Evolutionary conservation across 2,888 invertebrate species (phyloP).

Genomic region (Abrostola tripartita): DNA sequence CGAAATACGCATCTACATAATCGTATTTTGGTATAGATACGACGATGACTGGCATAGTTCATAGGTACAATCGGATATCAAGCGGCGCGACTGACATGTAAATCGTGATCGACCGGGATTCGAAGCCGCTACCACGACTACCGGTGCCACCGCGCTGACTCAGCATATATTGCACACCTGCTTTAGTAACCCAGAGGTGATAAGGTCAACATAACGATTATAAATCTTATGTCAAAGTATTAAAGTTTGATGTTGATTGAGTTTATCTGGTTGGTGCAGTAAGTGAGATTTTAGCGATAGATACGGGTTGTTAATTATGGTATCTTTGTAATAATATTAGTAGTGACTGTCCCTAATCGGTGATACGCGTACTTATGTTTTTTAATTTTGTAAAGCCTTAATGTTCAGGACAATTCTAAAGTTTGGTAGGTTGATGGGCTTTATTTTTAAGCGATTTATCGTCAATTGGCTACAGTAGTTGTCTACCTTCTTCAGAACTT

Average conservation of each 20-base stretch:
- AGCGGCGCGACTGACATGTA: slow-evolving; percentile 87
- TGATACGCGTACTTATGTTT: slow-evolving; percentile 2
- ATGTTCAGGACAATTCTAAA: too few relatives aligned
- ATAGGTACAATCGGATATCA: slow-evolving; percentile 82
- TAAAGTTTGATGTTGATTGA: slow-evolving; percentile 24
- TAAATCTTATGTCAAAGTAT: slow-evolving; percentile 13
- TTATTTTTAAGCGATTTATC: too few relatives aligned
- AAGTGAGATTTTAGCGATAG: slow-evolving; percentile 61
- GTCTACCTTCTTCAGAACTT: too few relatives aligned
- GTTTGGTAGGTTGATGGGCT: too few relatives aligned
- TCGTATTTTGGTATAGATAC: slow-evolving; percentile 72
- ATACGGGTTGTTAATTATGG: slow-evolving; percentile 71
- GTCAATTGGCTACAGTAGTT: too few relatives aligned
- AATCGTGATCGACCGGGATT: slow-evolving; percentile 85
- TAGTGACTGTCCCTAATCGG: slow-evolving; percentile 4
- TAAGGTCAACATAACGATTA: slow-evolving; percentile 11
- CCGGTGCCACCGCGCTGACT: slow-evolving; percentile 86
- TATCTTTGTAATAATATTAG: slow-evolving; percentile 51
- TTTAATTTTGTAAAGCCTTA: not conserved
- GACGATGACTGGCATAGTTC: slow-evolving; percentile 76
- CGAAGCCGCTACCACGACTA: slow-evolving; percentile 85
- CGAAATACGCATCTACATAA: slow-evolving; percentile 75
- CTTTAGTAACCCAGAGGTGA: slow-evolving; percentile 57
- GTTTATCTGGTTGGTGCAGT: slow-evolving; percentile 17
- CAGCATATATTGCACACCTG: slow-evolving; percentile 84